Conservation (phyloP, 2,113 vertebrate genomes). For the Sceloporus tristichus region DNA sequence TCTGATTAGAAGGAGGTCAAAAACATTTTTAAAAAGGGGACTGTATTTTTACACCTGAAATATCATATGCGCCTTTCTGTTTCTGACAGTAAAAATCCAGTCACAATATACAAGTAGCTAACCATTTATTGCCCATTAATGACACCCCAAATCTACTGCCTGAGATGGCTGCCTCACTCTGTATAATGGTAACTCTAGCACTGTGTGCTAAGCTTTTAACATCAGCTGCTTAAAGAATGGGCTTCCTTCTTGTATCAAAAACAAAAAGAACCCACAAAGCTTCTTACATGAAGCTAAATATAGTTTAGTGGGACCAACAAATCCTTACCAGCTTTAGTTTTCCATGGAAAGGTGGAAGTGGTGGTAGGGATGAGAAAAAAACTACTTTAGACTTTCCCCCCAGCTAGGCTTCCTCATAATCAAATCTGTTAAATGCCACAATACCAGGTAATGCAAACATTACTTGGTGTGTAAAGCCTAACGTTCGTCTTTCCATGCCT, state of each 20-base stretch:
- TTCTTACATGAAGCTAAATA: not conserved
- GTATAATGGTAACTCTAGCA: not conserved
- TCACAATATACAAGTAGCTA: no score
- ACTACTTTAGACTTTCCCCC: not conserved
- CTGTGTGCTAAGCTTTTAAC: not conserved
- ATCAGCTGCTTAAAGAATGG: not conserved
- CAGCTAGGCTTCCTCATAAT: not conserved
- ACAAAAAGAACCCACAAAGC: not conserved
- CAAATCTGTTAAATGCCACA: slow-evolving; percentile 33
- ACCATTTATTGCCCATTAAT: not conserved
- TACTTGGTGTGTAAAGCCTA: slow-evolving; percentile 18
- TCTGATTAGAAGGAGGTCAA: no score
- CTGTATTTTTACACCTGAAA: not conserved
- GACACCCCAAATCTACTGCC: not conserved
- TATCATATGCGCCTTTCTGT: not conserved
- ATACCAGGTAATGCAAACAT: slow-evolving; percentile 21
- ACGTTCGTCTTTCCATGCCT: not conserved
- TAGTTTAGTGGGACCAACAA: slow-evolving; percentile 16
- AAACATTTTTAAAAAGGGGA: no score
- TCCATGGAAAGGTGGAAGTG: slow-evolving; percentile 1
- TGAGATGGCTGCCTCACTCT: not conserved
- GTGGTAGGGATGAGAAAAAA: not conserved
- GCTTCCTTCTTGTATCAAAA: no score
- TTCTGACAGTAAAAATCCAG: not conserved
- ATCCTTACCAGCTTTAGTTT: slow-evolving; percentile 12